A percentile compares a stretch with the other conserved stretches of the same genome.
These are phyloP conservation scores for Heptranchias perlo DNA, from an alignment of 2,113 vertebrate species.

Conservation along the genomic window DNA sequence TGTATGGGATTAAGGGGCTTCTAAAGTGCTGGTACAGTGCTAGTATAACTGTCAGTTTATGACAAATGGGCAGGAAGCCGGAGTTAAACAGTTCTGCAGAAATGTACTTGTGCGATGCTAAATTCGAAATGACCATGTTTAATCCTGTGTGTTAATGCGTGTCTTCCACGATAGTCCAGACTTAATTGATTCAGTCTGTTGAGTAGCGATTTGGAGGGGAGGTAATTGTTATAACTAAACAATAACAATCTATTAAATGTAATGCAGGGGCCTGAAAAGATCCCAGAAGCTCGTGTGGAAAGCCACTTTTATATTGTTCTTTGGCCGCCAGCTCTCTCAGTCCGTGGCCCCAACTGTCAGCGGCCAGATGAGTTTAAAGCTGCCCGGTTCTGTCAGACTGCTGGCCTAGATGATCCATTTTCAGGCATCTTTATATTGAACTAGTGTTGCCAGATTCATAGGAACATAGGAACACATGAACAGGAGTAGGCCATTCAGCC, in stretches of 20 bases:
- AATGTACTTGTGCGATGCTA: background rate
- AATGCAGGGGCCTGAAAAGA: background rate
- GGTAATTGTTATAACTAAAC: background rate
- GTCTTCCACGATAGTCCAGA: background rate
- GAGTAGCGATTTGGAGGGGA: background rate
- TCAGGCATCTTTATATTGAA: background rate
- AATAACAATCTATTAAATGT: background rate
- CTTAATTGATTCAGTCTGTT: constrained; percentile 8
- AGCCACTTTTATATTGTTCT: background rate
- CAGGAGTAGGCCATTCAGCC: background rate
- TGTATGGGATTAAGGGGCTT: background rate
- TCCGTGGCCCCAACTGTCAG: background rate
- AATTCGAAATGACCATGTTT: background rate
- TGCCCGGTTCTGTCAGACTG: background rate
- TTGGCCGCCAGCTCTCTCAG: background rate
- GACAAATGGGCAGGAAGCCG: constrained; percentile 19
- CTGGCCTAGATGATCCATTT: background rate
- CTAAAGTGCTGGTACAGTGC: constrained; percentile 12
- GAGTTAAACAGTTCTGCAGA: background rate
- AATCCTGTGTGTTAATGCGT: background rate
- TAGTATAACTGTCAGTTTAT: constrained; percentile 16
- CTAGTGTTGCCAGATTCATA: background rate
- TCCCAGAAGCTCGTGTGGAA: background rate
- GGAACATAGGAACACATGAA: too few relatives aligned
- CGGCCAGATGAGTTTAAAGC: background rate